Conservation (phyloP, 64 coral and sea anemone genomes). For the Stylophora pistillata region DNA sequence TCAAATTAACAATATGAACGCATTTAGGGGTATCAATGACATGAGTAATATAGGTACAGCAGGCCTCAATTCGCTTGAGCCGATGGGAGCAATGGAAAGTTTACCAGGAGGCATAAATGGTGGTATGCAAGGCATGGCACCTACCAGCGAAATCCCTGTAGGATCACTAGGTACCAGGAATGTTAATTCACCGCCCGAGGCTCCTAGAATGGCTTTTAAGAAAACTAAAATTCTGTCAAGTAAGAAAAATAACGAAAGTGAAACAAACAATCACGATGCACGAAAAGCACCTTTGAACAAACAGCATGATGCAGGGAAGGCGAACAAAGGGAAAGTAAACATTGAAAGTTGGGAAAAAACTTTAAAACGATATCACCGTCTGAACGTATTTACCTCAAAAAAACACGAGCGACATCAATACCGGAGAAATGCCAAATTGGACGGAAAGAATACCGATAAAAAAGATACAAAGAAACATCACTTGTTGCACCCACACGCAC, state of each 20-base stretch:
- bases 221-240: slow-evolving; percentile 60
- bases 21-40: slow-evolving; percentile 4
- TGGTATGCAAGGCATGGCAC: background rate
- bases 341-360: slow-evolving; percentile 14
- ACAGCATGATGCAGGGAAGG: background rate
- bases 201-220: slow-evolving; percentile 56
- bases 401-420: background rate
- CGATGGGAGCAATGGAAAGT: slow-evolving; percentile 47
- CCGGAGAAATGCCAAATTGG: slow-evolving; percentile 50
- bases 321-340: background rate
- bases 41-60: slow-evolving; percentile 48
- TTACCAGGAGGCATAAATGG: slow-evolving; percentile 27
- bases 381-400: background rate
- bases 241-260: slow-evolving; percentile 31
- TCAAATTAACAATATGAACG: background rate
- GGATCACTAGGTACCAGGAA: background rate
- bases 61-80: slow-evolving; percentile 44
- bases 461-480: background rate
- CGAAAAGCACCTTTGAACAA: background rate
- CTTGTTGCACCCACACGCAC: slow-evolving; percentile 19
- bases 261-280: background rate
- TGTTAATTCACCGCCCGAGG: background rate
- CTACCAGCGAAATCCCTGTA: background rate
- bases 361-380: background rate
- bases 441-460: slow-evolving; percentile 25